Conservation (phyloP, 2,113 vertebrate genomes). For the Microcebus lehilahytsara region DNA sequence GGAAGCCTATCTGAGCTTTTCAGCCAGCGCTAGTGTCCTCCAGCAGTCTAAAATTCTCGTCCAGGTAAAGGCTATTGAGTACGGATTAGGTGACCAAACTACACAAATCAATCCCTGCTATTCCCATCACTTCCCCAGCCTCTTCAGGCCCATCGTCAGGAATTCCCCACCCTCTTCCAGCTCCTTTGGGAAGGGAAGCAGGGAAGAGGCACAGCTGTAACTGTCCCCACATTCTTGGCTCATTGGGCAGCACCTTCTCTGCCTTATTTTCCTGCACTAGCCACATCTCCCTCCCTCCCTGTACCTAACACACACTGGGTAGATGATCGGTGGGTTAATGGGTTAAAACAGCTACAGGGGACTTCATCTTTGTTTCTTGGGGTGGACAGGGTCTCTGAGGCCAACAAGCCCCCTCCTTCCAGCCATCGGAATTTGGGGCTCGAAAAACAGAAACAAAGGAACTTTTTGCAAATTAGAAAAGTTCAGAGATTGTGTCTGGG, state of each 20-base stretch:
- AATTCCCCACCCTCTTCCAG: conserved; percentile 8
- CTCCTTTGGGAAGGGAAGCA: background rate
- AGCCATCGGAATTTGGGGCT: background rate
- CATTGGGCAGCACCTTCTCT: background rate
- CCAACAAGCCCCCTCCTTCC: background rate
- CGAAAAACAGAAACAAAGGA: conserved; percentile 12
- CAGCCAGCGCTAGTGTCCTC: background rate
- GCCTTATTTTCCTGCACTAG: background rate
- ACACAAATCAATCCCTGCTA: background rate
- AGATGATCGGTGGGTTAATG: background rate
- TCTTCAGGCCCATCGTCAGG: background rate
- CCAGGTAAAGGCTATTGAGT: background rate
- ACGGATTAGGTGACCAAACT: background rate
- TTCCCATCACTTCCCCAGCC: background rate
- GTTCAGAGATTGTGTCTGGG: background rate
- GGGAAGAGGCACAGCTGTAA: background rate
- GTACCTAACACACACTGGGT: too few species aligned
- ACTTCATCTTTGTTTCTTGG: background rate
- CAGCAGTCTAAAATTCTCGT: background rate
- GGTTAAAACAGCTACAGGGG: background rate
- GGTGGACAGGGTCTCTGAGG: background rate
- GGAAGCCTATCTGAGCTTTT: background rate
- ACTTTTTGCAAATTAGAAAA: conserved; percentile 6
- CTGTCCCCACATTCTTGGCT: background rate
- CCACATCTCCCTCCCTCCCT: background rate